Conservation (phyloP, 2,797 vertebrate genomes). For the Ptychadena robeensis region DNA sequence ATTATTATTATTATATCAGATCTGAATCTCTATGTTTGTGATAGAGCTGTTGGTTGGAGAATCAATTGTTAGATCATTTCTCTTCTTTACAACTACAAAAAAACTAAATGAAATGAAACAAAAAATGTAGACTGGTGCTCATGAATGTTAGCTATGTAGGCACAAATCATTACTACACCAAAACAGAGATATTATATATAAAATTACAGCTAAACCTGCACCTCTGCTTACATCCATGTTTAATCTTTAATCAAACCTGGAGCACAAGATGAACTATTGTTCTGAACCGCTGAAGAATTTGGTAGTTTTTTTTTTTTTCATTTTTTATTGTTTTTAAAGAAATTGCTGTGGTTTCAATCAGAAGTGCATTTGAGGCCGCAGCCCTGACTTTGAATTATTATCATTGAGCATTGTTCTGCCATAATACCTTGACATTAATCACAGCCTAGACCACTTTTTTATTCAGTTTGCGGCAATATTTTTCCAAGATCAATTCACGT, state of each 20-base stretch:
- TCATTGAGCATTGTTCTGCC: slow-evolving; percentile 2
- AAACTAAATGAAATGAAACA: too few species aligned
- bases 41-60: too few species aligned
- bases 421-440: slow-evolving; percentile 28
- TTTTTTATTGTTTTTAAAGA: slow-evolving; percentile 32
- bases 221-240: not conserved
- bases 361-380: slow-evolving; percentile 6
- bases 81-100: too few species aligned
- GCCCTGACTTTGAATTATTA: slow-evolving; percentile 33
- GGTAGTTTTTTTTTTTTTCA: too few species aligned
- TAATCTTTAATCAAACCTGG: slow-evolving; percentile 13
- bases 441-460: not conserved
- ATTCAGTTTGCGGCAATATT: not conserved
- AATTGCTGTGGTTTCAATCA: slow-evolving; percentile 51
- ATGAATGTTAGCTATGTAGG: too few species aligned
- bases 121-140: too few species aligned
- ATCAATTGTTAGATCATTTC: too few species aligned
- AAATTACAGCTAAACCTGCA: not conserved
- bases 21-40: too few species aligned
- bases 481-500: not conserved
- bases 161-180: not conserved
- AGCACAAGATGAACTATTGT: not conserved
- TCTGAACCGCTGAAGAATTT: not conserved
- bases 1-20: too few species aligned
- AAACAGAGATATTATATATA: not conserved